phyloP scores from a whole-genome alignment of 2,888 invertebrate genomes.

The Theodoxus fluviatilis region DNA sequence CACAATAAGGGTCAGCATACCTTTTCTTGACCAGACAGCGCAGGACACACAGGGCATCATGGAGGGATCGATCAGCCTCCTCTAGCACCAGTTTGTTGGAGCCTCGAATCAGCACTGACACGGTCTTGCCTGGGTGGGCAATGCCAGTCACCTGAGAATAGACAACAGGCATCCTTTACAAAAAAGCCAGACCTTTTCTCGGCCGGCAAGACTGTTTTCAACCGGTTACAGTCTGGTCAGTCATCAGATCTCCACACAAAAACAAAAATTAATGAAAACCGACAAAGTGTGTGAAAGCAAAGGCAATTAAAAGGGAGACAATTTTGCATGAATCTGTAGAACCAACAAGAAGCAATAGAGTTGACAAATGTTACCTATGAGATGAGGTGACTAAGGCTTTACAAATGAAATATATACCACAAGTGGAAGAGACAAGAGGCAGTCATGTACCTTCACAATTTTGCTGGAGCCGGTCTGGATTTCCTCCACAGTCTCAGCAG shows the following conservation, averaged over 20 bases:
- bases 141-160: slow-evolving; percentile 80
- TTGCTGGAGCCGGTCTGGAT: slow-evolving; percentile 82
- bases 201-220: too few relatives aligned
- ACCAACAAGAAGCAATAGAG: too few relatives aligned
- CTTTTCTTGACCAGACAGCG: slow-evolving; percentile 93
- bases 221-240: too few relatives aligned
- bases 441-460: slow-evolving; percentile 87
- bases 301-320: too few relatives aligned
- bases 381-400: too few relatives aligned
- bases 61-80: slow-evolving; percentile 88
- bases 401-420: too few relatives aligned
- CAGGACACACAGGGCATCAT: slow-evolving; percentile 91
- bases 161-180: background rate
- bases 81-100: slow-evolving; percentile 88
- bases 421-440: too few relatives aligned
- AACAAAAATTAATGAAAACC: background rate
- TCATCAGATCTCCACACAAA: slow-evolving; percentile 3
- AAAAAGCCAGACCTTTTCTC: too few relatives aligned
- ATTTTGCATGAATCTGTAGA: too few relatives aligned
- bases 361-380: too few relatives aligned
- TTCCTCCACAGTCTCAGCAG: slow-evolving; percentile 94
- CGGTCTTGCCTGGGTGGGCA: slow-evolving; percentile 85
- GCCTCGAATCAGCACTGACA: slow-evolving; percentile 89
- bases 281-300: background rate
- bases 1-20: slow-evolving; percentile 41